Evolutionary conservation across 2,888 invertebrate genomes (phyloP), one percentile per base, ranked within the genome.

Genomic region (Limnephilus auricula): DNA sequence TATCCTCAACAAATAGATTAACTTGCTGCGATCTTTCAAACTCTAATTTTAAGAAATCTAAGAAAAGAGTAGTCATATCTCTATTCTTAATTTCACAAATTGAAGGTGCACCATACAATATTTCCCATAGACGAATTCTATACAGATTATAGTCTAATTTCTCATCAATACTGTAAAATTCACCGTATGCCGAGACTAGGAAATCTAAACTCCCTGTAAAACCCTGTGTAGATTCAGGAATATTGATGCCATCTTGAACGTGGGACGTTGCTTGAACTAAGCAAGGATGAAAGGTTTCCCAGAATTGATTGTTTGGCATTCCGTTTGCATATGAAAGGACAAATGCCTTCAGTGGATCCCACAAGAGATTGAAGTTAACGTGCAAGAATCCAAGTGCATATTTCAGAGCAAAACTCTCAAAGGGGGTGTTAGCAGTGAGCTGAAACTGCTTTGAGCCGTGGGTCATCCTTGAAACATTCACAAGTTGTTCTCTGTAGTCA

Each of bases 331-430:
- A 98, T 0, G 97, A 96, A 2, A 97, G 96, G 86, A 99, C 97
- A 80, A 99, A 96, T 94, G 98, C 97, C 30, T 96, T 95, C 0
- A 98, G 96, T 0, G 99, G 98, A 92, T 98, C 97, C 99, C 99
- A 99, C 0, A 99, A 94, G 25, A 98, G 95, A 93, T 98, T 98
- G 94, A 99, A 99, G 94, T 99, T 99, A 32, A 98, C 96, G 94
- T 98, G 98, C 88, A 99, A 95, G 92, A 97, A 96, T 2, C 99
- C 99, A 65, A 99, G 96, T 94, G 99, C 96, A 94, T 98, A 98
- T 92, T 97, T 96, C 32, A 99, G 94, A 0, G 98, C 97, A 93
- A 98, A 96, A 93, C 96, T 95, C 93, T 96, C 96, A 93, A 96
- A 97, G 10, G 96, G 96, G 0, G 96, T 96, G 87, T 96, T 95